Base-by-base conservation (phyloP, 2,888 invertebrate genomes). In the Cotesia congregata region DNA sequence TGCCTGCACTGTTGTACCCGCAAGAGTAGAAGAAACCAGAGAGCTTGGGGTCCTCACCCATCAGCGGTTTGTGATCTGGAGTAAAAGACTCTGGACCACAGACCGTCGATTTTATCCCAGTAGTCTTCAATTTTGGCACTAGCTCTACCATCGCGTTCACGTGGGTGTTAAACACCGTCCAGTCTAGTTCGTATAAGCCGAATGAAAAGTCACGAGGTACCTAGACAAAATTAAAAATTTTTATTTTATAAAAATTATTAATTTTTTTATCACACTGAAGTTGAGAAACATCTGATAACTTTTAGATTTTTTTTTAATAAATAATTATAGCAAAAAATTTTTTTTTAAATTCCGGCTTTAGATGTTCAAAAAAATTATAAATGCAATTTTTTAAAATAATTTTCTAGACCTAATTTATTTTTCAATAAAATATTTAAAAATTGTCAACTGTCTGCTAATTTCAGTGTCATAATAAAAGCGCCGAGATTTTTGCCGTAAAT, bases 61-160 rank as follows among this genome's bases (percentile, higher is more conserved):
- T 91, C 50, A 97, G 86, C 0, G 97, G 97, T 83, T 94, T 97
- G 86, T 97, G 97, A 88, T 98, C 97, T 0, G 97, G 96, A 0
- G 97, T 97, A 87, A 97, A 98, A 1, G 96, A 95, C 88, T 98
- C 97, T 0, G 97, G 96, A 0, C 97, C 97, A 86, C 96, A 97
- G 1, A 97, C 93, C 0, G 96, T 96, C 61, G 95, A 94, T 88
- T 95, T 96, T 20, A 97, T 93, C 4, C 97, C 97, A 5, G 94
- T 92, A 6, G 91, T 91, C 41, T 92, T 93, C 79, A 97, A 92
- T 78, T 92, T 91, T 0, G 97, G 97, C 77, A 96, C 94, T 7
- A 97, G 88, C 72, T 93, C 92, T 0, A 93, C 90, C 0, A 96
- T 95, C 72, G 93, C 92, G 80, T 91, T 91, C 86, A 96, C 92